Percentiles rank a stretch among this genome's conserved stretches.
Evolutionary conservation across 2,797 vertebrate genomes (phyloP).

Genomic region (Microctenopoma lineatum): DNA sequence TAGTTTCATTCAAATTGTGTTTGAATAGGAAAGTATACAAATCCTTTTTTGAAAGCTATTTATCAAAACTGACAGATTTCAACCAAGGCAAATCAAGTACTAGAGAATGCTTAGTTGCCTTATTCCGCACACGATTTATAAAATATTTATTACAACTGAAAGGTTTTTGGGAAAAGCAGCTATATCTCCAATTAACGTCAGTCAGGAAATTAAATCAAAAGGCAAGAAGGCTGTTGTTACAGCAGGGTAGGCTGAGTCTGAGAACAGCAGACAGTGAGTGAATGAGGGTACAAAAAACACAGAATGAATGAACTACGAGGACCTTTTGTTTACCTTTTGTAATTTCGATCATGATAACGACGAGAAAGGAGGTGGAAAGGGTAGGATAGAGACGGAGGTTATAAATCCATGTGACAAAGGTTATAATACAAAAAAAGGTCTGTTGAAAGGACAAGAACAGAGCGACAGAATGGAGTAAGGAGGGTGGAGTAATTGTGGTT

Average conservation of each 20-base stretch:
- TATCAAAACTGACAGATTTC: constrained; percentile 1
- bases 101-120: neutral
- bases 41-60: neutral
- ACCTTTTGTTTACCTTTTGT: constrained; percentile 4
- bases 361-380: constrained; percentile 11
- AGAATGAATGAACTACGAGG: neutral
- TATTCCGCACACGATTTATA: neutral
- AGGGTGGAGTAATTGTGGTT: constrained; percentile 36
- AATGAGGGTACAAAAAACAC: too few relatives aligned
- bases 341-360: constrained; percentile 31
- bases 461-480: constrained; percentile 13
- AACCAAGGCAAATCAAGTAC: neutral
- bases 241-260: too few relatives aligned
- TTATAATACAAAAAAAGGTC: constrained; percentile 14
- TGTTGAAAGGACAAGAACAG: constrained; percentile 17
- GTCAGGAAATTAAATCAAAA: too few relatives aligned
- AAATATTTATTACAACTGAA: neutral
- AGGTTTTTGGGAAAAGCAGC: neutral
- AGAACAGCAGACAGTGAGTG: too few relatives aligned
- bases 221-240: neutral
- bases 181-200: constrained; percentile 4
- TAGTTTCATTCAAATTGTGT: too few relatives aligned
- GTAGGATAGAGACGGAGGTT: too few relatives aligned
- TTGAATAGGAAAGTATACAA: neutral
- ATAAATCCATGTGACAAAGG: constrained; percentile 5